phyloP scores from a whole-genome alignment of 2,797 vertebrate genomes.

The Pteronotus mesoamericanus region DNA sequence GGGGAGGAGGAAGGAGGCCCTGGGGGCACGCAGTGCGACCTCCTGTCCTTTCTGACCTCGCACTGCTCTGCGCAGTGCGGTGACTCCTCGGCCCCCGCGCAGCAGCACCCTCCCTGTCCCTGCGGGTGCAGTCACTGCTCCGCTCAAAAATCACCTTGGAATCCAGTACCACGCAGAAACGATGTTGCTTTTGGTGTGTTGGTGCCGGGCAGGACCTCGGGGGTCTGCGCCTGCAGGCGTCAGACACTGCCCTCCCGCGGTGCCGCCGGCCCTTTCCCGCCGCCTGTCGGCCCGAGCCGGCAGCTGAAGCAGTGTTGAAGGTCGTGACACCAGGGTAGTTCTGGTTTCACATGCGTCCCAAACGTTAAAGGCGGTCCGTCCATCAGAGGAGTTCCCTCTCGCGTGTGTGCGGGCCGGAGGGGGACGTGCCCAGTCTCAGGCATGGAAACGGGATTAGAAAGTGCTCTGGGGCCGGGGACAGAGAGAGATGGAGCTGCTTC shows the following conservation, averaged over 20 bases:
- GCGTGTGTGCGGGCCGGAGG: neutral
- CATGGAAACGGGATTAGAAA: neutral
- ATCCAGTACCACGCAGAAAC: neutral
- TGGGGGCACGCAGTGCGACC: too few species aligned
- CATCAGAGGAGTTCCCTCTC: too few species aligned
- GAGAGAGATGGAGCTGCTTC: neutral
- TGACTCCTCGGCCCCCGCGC: neutral
- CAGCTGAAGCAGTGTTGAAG: neutral
- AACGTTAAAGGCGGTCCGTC: neutral
- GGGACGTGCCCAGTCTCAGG: neutral
- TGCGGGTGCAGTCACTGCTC: neutral
- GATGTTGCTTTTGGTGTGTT: neutral
- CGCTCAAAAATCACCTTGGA: neutral
- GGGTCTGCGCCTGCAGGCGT: neutral
- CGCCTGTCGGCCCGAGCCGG: too few species aligned
- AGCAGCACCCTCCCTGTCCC: neutral
- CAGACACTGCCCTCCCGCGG: too few species aligned
- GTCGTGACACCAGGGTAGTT: neutral
- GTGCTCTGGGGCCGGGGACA: neutral
- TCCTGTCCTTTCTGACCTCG: neutral
- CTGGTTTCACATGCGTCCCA: neutral
- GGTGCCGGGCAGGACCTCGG: fast-evolving
- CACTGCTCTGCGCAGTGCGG: too few species aligned
- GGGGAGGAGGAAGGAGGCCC: neutral
- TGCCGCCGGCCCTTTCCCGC: too few species aligned